Conservation (phyloP, 2,888 invertebrate species). For the Heliconius ethilla region DNA sequence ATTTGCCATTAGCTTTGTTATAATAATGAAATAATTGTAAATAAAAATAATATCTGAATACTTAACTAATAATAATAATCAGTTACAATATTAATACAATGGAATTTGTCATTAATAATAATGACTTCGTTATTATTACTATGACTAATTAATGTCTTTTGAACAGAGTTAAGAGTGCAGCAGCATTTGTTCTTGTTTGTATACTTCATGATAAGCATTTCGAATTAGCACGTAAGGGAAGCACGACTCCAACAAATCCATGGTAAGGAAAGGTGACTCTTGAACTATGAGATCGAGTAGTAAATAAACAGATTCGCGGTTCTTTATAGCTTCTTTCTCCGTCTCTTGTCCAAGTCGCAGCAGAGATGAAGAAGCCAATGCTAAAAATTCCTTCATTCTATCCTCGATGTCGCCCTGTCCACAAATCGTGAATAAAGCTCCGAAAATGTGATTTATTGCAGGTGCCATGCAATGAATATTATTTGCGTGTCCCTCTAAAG, state of each 20-base stretch:
- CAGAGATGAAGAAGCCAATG: slow-evolving; percentile 96
- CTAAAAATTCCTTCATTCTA: slow-evolving; percentile 97
- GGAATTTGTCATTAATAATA: slow-evolving; percentile 36
- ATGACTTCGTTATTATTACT: slow-evolving; percentile 30
- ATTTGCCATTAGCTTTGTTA: neutral
- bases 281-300: slow-evolving; percentile 98
- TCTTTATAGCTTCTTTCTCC: slow-evolving; percentile 95
- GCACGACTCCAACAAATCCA: slow-evolving; percentile 99
- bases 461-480: slow-evolving; percentile 99
- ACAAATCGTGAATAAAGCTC: slow-evolving; percentile 97
- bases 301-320: slow-evolving; percentile 98
- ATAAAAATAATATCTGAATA: slow-evolving; percentile 13
- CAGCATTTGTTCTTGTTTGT: slow-evolving; percentile 91
- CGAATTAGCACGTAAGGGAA: slow-evolving; percentile 99
- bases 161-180: slow-evolving; percentile 65
- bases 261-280: slow-evolving; percentile 98
- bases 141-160: slow-evolving; percentile 40
- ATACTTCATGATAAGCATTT: slow-evolving; percentile 98
- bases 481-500: slow-evolving; percentile 96
- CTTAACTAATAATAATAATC: slow-evolving; percentile 14
- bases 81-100: slow-evolving; percentile 30
- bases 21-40: slow-evolving; percentile 28
- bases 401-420: slow-evolving; percentile 98
- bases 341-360: slow-evolving; percentile 97
- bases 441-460: slow-evolving; percentile 97